phyloP scores from a whole-genome alignment of 2,888 invertebrate species.

The Artemia sp. region DNA sequence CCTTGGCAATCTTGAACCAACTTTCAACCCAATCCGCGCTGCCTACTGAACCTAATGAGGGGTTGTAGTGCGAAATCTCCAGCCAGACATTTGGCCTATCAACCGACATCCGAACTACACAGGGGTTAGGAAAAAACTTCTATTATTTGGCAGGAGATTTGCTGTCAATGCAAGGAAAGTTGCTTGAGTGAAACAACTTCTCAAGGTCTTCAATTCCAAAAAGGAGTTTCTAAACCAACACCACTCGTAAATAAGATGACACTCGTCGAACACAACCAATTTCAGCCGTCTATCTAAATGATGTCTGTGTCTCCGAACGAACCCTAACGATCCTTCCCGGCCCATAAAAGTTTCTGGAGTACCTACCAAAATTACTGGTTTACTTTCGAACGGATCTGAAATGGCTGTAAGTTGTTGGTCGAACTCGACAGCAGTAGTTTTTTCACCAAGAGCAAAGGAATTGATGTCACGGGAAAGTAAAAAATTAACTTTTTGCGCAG shows the following conservation, averaged over 20 bases:
- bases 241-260: background rate
- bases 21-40: background rate
- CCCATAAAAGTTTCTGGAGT: background rate
- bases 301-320: background rate
- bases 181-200: background rate
- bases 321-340: background rate
- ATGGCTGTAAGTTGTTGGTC: background rate
- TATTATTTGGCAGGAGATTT: background rate
- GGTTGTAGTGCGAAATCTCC: background rate
- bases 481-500: background rate
- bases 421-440: background rate
- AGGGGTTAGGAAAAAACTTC: background rate
- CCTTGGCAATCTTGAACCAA: background rate
- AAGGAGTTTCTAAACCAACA: background rate
- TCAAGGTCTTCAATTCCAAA: background rate
- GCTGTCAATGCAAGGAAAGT: background rate
- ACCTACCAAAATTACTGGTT: background rate
- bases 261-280: background rate
- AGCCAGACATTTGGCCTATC: background rate
- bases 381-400: background rate
- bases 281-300: slow-evolving; percentile 1
- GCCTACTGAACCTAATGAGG: background rate
- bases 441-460: slow-evolving; percentile 2
- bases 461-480: background rate
- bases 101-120: background rate